A percentile compares a stretch with the other conserved stretches of the same genome.
These are phyloP conservation scores for Amblyopsis hoosieri DNA, from an alignment of 2,797 vertebrate genomes.

Conservation along the genomic window DNA sequence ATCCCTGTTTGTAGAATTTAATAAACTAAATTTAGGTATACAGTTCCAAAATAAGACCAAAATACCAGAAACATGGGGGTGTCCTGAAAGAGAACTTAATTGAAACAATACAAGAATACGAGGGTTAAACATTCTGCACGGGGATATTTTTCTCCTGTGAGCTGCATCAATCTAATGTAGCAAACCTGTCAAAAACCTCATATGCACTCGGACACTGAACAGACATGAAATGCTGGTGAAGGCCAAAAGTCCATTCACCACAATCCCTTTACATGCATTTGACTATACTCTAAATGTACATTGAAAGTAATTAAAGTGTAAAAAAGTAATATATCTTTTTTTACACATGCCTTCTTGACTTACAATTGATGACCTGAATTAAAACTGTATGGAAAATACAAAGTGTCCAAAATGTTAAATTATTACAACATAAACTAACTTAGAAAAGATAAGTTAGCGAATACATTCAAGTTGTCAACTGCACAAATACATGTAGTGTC, in stretches of 20 bases:
- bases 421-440: background rate
- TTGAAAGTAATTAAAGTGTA: background rate
- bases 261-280: slow-evolving; percentile 6
- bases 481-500: background rate
- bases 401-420: background rate
- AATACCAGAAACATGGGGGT: too few relatives aligned
- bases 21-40: too few relatives aligned
- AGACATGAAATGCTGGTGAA: slow-evolving; percentile 6
- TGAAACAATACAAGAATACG: too few relatives aligned
- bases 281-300: slow-evolving; percentile 5
- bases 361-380: slow-evolving; percentile 1
- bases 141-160: background rate
- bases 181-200: slow-evolving; percentile 2
- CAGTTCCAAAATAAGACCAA: too few relatives aligned
- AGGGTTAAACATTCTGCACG: slow-evolving; percentile 15
- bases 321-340: background rate
- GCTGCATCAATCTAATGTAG: slow-evolving; percentile 15
- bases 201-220: slow-evolving; percentile 17
- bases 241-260: slow-evolving; percentile 1
- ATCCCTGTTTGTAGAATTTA: too few relatives aligned
- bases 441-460: too few relatives aligned
- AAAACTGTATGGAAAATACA: background rate
- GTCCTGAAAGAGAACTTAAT: too few relatives aligned
- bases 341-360: slow-evolving; percentile 15
- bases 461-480: background rate